Percentiles rank a stretch among this genome's conserved stretches.
Evolutionary conservation across 2,113 vertebrate species (phyloP).

Genomic region (Ameiurus melas): DNA sequence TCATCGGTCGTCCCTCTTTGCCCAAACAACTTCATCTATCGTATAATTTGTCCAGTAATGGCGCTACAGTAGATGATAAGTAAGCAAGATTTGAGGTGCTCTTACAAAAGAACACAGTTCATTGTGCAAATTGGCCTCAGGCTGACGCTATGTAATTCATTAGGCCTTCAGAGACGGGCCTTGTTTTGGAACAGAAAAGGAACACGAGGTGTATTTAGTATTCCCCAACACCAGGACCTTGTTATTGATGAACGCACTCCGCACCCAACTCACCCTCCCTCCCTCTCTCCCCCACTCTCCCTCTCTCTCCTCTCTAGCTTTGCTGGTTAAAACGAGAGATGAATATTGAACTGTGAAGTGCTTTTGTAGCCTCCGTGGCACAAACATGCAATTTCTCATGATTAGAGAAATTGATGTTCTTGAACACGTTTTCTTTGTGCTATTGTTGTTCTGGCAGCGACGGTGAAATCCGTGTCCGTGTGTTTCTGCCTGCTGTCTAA

Average conservation of each 20-base stretch:
- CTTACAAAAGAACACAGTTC: slow-evolving; percentile 32
- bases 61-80: slow-evolving; percentile 32
- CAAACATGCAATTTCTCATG: slow-evolving; percentile 21
- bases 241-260: slow-evolving; percentile 46
- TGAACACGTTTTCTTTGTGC: neutral
- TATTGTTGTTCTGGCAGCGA: neutral
- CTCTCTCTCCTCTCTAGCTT: too few relatives aligned
- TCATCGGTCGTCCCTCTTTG: neutral
- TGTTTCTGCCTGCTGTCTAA: neutral
- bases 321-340: too few relatives aligned
- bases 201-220: slow-evolving; percentile 45
- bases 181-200: slow-evolving; percentile 20
- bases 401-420: slow-evolving; percentile 22
- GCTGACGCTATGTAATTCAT: slow-evolving; percentile 27
- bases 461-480: neutral
- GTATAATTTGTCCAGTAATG: slow-evolving; percentile 41
- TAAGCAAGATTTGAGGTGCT: slow-evolving; percentile 46
- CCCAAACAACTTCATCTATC: slow-evolving; percentile 1
- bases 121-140: neutral
- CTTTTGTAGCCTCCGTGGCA: slow-evolving; percentile 18
- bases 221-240: slow-evolving; percentile 39
- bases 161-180: slow-evolving; percentile 32
- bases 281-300: neutral
- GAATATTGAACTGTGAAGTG: slow-evolving; percentile 37
- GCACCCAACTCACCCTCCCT: neutral